Base-by-base conservation (phyloP, 2,797 vertebrate genomes). In the Trachops cirrhosus region DNA sequence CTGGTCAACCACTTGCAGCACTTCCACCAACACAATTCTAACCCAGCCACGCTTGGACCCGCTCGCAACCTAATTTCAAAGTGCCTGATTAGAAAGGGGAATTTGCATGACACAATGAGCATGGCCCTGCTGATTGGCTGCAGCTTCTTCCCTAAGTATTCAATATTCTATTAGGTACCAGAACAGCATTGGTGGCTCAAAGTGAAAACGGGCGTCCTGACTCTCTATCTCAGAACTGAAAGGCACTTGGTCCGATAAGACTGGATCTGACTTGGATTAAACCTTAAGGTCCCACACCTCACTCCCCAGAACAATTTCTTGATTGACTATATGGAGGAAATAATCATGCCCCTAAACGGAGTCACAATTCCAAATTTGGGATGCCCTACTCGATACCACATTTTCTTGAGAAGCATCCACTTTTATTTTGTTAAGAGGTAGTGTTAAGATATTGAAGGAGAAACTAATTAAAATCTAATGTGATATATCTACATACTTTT, bases 81-180 rank as follows among this genome's bases (percentile, higher is more conserved):
- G 18, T 41, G 39, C 80, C 37, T 26, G 50, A 32, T 59, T 80
- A 86, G 93, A 96, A 97, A 90, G 74, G 34, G 86, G 54, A 54
- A 92, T 68, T 84, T 88, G 34, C 57, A 52, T 86, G 29, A 86
- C 15, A 57, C 29, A 39, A 22, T 9, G 26, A 44, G 41, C 29
- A 4, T 50, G 79, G 59, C 32, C 14, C 15, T 77, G 96, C 62
- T 87, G 71, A 93, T 86, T 93, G 90, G 39, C 16, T 74, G 80
- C 44, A 73, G 10, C n/a, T 62, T 79, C 44, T 94, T 52, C 26
- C 15, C 11, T 0, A 21, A 79, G 50, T 68, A 46, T 29, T 92
- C 89, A 92, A 48, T 62, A 59, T 67, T 94, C 41, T 37, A 9
- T 92, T 24, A 85, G 34, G 39, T 37, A 52, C 39, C 67, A 50